Percentiles rank a stretch among this genome's conserved stretches.
Conservation (phyloP, 2,113 vertebrate genomes). For the Macroglossus sobrinus region DNA sequence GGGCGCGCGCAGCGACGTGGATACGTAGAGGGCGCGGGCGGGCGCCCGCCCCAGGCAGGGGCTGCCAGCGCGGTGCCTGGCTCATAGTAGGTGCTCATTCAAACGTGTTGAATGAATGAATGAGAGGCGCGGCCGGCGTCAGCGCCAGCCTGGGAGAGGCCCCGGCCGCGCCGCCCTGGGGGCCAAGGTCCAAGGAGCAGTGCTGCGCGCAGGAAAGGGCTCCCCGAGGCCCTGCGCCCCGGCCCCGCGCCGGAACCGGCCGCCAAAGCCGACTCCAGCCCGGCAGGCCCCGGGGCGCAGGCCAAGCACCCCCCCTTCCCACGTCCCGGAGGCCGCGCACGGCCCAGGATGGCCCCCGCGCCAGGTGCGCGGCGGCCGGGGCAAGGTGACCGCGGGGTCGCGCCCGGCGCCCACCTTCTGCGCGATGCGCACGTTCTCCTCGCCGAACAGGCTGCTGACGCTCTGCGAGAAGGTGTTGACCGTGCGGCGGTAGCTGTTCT, state of each 20-base stretch:
- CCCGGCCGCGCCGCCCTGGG: background rate
- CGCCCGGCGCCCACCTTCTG: slow-evolving; percentile 87
- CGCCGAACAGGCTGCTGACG: slow-evolving; percentile 89
- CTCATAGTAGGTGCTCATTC: slow-evolving; percentile 57
- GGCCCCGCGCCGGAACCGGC: background rate
- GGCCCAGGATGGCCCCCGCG: slow-evolving; percentile 61
- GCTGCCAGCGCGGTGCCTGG: background rate
- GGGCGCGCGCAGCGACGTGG: background rate
- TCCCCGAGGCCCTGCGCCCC: background rate
- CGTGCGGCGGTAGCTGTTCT: slow-evolving; percentile 89
- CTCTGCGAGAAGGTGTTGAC: slow-evolving; percentile 90
- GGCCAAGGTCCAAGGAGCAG: slow-evolving; percentile 24
- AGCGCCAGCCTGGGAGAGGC: background rate
- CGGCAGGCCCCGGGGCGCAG: background rate
- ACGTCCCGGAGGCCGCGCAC: background rate
- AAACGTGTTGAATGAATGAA: slow-evolving; percentile 48
- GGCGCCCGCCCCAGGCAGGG: background rate
- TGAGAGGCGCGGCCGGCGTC: background rate
- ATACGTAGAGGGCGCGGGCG: background rate
- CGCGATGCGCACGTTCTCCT: slow-evolving; percentile 91
- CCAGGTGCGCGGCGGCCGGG: slow-evolving; percentile 1
- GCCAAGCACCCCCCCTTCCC: background rate
- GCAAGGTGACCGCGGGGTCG: slow-evolving; percentile 41
- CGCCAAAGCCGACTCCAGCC: background rate
- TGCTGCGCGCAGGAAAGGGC: background rate